These are phyloP conservation scores for Helleia helle DNA, from an alignment of 2,888 invertebrate species.

Conservation along the genomic window DNA sequence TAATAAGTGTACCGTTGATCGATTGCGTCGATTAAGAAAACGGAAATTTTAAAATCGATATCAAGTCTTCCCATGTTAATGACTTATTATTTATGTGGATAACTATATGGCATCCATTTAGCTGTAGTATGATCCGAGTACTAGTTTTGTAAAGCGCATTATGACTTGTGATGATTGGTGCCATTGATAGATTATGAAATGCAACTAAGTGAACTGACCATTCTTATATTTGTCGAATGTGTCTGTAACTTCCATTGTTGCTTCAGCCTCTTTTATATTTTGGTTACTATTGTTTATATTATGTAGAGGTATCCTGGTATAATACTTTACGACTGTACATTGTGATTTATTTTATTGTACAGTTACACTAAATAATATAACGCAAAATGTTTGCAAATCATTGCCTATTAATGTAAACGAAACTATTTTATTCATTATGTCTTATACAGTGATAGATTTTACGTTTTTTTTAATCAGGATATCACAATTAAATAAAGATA, in stretches of 20 bases:
- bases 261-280: slow-evolving; percentile 29
- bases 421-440: not conserved
- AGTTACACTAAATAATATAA: not conserved
- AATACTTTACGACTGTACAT: not conserved
- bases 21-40: not conserved
- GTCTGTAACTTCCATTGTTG: slow-evolving; percentile 65
- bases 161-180: slow-evolving; percentile 72
- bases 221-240: slow-evolving; percentile 46
- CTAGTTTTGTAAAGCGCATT: slow-evolving; percentile 52
- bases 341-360: not conserved
- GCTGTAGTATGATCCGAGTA: slow-evolving; percentile 22
- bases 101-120: slow-evolving; percentile 7
- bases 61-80: not conserved
- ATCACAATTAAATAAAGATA: not conserved
- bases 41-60: not conserved
- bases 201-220: slow-evolving; percentile 48
- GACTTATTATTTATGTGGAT: slow-evolving; percentile 3
- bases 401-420: not conserved
- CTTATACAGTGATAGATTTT: slow-evolving; percentile 1
- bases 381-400: not conserved
- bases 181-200: slow-evolving; percentile 70
- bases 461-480: slow-evolving; percentile 3
- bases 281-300: slow-evolving; percentile 21
- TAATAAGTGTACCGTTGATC: slow-evolving; percentile 6
- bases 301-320: slow-evolving; percentile 18